These are phyloP conservation scores for Syrmaticus mikado DNA, from an alignment of 2,113 vertebrate genomes.

Conservation along the genomic window DNA sequence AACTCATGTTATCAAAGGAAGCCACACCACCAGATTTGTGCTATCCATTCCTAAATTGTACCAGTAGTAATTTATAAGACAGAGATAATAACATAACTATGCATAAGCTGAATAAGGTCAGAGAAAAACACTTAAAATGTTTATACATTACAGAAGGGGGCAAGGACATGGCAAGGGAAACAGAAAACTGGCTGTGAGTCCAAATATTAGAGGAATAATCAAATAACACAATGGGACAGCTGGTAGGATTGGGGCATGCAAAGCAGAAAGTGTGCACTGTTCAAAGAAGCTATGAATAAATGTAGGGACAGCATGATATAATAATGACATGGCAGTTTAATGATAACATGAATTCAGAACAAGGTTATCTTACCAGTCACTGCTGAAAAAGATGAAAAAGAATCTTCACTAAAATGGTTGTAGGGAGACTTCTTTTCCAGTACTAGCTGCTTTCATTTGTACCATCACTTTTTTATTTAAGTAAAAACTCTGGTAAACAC, in stretches of 20 bases:
- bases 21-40: not conserved
- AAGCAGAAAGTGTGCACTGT: not conserved
- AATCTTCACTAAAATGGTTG: not conserved
- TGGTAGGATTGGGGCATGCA: not conserved
- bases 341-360: not conserved
- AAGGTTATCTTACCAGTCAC: not conserved
- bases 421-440: not conserved
- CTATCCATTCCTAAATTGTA: not conserved
- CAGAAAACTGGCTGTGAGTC: not conserved
- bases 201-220: not conserved
- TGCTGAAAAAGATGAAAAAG: not conserved
- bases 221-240: not conserved
- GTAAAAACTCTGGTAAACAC: not conserved
- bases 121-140: not conserved
- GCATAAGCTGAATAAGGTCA: not conserved
- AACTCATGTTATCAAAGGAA: not conserved
- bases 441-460: not conserved
- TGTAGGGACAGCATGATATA: not conserved
- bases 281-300: not conserved
- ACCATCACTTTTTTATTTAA: not conserved
- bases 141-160: not conserved
- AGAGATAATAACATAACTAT: not conserved
- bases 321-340: not conserved
- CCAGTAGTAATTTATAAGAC: rapidly evolving
- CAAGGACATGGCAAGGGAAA: not conserved